Conservation (phyloP, 2,113 vertebrate species). For the Terrapene triunguis region DNA sequence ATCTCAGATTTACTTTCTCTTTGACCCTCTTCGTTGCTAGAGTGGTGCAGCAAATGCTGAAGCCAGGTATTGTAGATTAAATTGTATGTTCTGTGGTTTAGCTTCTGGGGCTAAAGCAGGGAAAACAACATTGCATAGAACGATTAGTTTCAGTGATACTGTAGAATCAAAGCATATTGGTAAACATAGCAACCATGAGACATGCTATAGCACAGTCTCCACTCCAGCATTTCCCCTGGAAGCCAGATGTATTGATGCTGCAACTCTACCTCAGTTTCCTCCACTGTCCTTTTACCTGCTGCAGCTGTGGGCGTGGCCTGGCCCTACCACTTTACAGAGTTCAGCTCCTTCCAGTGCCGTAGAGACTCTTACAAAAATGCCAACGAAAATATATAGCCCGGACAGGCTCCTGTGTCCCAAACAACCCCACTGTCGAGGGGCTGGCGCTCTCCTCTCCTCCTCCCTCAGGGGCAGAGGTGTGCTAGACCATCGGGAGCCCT, state of each 20-base stretch:
- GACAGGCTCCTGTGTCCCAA: neutral
- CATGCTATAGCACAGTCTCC: neutral
- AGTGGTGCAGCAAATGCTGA: slow-evolving; percentile 90
- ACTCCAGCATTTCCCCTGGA: neutral
- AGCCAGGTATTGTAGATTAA: slow-evolving; percentile 83
- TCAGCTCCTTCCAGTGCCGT: neutral
- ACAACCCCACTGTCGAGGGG: neutral
- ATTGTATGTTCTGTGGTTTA: neutral
- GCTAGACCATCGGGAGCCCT: no score
- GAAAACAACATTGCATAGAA: neutral
- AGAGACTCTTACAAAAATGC: neutral
- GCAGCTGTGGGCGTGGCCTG: neutral
- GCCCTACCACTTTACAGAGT: neutral
- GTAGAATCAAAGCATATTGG: neutral
- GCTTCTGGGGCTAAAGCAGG: neutral
- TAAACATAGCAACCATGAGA: neutral
- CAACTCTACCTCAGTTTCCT: neutral
- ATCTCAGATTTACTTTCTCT: slow-evolving; percentile 87
- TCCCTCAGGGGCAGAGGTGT: neutral
- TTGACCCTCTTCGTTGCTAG: slow-evolving; percentile 86
- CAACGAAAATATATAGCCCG: neutral
- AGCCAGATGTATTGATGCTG: neutral
- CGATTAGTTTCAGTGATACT: neutral
- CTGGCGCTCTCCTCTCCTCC: neutral
- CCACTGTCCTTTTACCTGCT: neutral